phyloP scores from a whole-genome alignment of 2,113 vertebrate species.

The Mormyrus iriodes region DNA sequence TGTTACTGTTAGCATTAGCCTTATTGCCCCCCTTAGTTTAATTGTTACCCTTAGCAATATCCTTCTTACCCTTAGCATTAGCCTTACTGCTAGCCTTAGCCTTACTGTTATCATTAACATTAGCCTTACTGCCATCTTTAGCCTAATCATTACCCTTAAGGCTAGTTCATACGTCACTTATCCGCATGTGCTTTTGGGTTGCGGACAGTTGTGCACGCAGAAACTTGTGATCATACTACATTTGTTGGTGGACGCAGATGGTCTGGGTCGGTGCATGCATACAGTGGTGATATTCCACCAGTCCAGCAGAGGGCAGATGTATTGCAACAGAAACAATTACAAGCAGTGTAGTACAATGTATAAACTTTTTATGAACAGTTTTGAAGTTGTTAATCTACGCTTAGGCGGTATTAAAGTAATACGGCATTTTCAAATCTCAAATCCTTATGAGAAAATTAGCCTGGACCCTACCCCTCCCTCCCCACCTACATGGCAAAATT shows the following conservation, averaged over 20 bases:
- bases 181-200: background rate
- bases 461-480: too few species aligned
- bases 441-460: background rate
- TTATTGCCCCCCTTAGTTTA: background rate
- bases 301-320: too few species aligned
- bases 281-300: too few species aligned
- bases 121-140: background rate
- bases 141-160: background rate
- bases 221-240: background rate
- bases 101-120: background rate
- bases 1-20: background rate
- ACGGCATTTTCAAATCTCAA: background rate
- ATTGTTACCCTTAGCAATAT: background rate
- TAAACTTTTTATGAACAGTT: too few species aligned
- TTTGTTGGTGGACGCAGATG: background rate
- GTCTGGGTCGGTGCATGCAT: background rate
- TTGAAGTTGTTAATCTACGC: background rate
- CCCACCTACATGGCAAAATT: background rate
- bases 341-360: too few species aligned
- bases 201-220: background rate
- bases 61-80: too few species aligned
- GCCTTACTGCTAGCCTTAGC: background rate
- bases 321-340: too few species aligned
- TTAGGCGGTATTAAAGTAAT: background rate
- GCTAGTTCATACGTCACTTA: background rate